Percentiles rank a stretch among this genome's conserved stretches.
phyloP scores from a whole-genome alignment of 2,797 vertebrate genomes.

The Oreochromis grahami region DNA sequence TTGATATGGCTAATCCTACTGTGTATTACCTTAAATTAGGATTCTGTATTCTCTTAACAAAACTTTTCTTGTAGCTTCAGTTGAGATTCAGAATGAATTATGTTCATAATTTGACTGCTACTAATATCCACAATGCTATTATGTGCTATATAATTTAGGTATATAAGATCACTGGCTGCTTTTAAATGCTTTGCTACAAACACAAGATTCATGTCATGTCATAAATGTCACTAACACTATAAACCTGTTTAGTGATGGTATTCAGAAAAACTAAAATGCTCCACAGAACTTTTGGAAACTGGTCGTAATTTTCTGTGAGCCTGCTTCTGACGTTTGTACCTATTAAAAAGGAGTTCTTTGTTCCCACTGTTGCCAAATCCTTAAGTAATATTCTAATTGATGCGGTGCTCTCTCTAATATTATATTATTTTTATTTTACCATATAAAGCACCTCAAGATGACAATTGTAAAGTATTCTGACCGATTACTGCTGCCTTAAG shows the following conservation, averaged over 20 bases:
- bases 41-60: neutral
- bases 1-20: fast-evolving
- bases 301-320: neutral
- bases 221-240: neutral
- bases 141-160: neutral
- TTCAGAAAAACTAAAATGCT: neutral
- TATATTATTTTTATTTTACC: neutral
- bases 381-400: fast-evolving
- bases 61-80: neutral
- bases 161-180: fast-evolving
- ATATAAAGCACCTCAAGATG: neutral
- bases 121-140: neutral
- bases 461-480: neutral
- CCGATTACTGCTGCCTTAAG: neutral
- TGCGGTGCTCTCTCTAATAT: neutral
- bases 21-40: neutral
- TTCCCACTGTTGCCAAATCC: neutral
- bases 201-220: neutral
- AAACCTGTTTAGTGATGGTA: neutral
- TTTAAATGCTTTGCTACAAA: neutral
- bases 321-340: neutral
- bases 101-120: neutral
- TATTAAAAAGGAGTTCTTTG: neutral
- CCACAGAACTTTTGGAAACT: neutral
- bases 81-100: neutral